Percentiles rank a stretch among this genome's conserved stretches.
Conservation (phyloP, 2,888 invertebrate species). For the Trichogramma dendrolimi region DNA sequence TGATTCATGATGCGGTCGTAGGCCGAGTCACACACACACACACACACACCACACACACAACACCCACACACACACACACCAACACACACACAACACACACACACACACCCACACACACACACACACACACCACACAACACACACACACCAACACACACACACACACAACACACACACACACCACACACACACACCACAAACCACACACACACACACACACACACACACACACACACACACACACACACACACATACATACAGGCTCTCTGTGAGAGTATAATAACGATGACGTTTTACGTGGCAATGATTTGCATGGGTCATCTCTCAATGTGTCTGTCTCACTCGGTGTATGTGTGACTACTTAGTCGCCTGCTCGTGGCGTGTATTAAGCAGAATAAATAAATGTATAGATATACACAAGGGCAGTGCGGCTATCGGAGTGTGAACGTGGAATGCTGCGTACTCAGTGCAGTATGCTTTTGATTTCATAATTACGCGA, state of each 20-base stretch:
- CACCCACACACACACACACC: slow-evolving; percentile 32
- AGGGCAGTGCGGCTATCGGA: slow-evolving; percentile 3
- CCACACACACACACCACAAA: slow-evolving; percentile 38
- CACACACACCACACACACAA: slow-evolving; percentile 32
- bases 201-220: slow-evolving; percentile 39
- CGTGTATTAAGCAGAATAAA: slow-evolving; percentile 5
- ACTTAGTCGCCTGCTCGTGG: not conserved
- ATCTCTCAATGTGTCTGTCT: slow-evolving; percentile 50
- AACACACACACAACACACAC: too few species aligned
- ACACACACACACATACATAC: not conserved
- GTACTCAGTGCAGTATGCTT: not conserved
- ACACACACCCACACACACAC: too few species aligned
- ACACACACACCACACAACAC: too few species aligned
- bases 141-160: slow-evolving; percentile 32
- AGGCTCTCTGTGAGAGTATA: too few species aligned
- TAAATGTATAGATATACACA: too few species aligned
- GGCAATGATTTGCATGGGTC: slow-evolving; percentile 49
- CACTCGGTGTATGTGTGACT: slow-evolving; percentile 27
- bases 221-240: slow-evolving; percentile 40
- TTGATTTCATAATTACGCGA: slow-evolving; percentile 1
- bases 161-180: slow-evolving; percentile 38
- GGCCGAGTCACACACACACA: slow-evolving; percentile 34
- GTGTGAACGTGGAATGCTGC: slow-evolving; percentile 14
- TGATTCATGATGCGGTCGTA: slow-evolving; percentile 45
- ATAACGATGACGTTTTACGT: slow-evolving; percentile 28